Evolutionary conservation across 23 tunicate genomes (phyloP).

Genomic region (Clavelina lepadiformis): DNA sequence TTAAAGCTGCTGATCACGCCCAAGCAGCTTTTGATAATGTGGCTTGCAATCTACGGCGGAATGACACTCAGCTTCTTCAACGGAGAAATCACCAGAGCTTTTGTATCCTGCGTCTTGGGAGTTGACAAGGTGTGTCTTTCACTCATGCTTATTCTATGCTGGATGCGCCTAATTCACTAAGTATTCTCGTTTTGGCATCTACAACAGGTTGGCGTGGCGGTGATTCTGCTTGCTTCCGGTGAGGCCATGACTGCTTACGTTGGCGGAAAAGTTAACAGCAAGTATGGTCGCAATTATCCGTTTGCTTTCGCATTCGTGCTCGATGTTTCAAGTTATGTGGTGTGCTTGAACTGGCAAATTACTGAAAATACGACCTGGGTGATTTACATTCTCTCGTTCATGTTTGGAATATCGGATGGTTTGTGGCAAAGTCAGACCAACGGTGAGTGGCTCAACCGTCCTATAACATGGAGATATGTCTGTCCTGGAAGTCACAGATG

Average conservation of each 20-base stretch:
- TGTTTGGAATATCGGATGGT: slow-evolving; percentile 3
- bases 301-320: neutral
- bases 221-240: slow-evolving; percentile 1
- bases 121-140: too few relatives aligned
- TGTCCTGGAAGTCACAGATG: too few relatives aligned
- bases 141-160: too few relatives aligned
- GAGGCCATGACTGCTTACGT: slow-evolving; percentile 1
- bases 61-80: slow-evolving; percentile 10
- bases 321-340: slow-evolving; percentile 10
- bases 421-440: slow-evolving; percentile 8
- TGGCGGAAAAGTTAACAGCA: slow-evolving; percentile 1
- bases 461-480: too few relatives aligned
- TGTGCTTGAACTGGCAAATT: slow-evolving; percentile 6
- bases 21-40: slow-evolving; percentile 11
- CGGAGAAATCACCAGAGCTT: slow-evolving; percentile 29
- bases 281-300: slow-evolving; percentile 8
- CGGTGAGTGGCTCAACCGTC: too few relatives aligned
- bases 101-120: slow-evolving; percentile 27
- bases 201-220: slow-evolving; percentile 6
- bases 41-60: slow-evolving; percentile 33
- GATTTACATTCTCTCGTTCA: slow-evolving; percentile 2
- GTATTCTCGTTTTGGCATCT: too few relatives aligned
- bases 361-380: neutral
- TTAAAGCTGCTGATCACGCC: neutral
- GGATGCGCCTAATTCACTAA: too few relatives aligned